Conservation (phyloP, 2,888 invertebrate genomes). For the Brachylomia viminalis region DNA sequence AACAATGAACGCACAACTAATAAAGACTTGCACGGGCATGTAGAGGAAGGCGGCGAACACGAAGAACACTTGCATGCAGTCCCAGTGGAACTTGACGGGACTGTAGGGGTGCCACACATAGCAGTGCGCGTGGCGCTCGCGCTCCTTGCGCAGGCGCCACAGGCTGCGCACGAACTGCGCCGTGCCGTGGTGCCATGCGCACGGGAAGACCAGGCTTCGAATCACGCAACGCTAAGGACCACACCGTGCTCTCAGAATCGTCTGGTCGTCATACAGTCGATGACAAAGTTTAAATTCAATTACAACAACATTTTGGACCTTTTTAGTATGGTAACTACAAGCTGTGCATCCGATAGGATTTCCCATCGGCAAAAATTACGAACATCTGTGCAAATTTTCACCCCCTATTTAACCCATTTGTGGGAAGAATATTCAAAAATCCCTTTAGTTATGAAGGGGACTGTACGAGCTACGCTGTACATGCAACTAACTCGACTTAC, state of each 20-base stretch:
- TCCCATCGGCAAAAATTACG: not conserved
- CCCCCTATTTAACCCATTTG: too few relatives aligned
- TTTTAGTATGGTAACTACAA: not conserved
- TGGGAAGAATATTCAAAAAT: too few relatives aligned
- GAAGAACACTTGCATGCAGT: slow-evolving; percentile 66
- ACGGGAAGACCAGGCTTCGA: slow-evolving; percentile 66
- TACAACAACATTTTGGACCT: not conserved
- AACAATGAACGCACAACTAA: slow-evolving; percentile 71
- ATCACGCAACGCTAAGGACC: slow-evolving; percentile 55
- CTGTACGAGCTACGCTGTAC: too few relatives aligned
- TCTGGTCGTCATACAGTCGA: not conserved
- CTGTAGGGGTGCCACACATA: slow-evolving; percentile 83
- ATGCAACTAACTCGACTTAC: too few relatives aligned
- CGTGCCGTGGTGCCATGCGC: slow-evolving; percentile 76
- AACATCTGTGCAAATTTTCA: not conserved
- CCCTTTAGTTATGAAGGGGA: not conserved
- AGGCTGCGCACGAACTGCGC: slow-evolving; percentile 72
- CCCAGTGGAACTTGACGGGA: slow-evolving; percentile 75
- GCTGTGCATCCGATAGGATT: too few relatives aligned
- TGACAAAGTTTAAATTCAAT: not conserved
- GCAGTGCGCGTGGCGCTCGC: slow-evolving; percentile 70
- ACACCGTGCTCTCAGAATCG: not conserved
- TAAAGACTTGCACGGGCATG: slow-evolving; percentile 78
- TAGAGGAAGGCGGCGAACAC: slow-evolving; percentile 70
- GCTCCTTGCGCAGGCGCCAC: slow-evolving; percentile 74